Percentiles rank a stretch among this genome's conserved stretches.
Conservation (phyloP, 2,113 vertebrate species). For the Chamaea fasciata region DNA sequence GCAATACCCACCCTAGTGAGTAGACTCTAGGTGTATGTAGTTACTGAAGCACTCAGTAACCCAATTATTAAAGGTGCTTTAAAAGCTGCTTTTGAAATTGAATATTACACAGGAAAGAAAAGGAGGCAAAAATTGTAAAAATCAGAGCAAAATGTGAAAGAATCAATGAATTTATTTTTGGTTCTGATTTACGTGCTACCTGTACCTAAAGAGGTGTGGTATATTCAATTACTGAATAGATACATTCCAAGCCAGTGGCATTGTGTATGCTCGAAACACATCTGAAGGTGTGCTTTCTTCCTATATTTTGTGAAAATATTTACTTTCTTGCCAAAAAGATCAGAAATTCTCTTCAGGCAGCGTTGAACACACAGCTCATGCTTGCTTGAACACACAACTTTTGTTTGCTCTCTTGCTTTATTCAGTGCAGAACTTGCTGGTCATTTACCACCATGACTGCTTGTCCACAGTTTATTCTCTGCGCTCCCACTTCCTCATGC, state of each 20-base stretch:
- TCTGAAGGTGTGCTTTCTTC: not conserved
- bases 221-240: not conserved
- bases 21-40: not conserved
- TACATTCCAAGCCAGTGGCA: not conserved
- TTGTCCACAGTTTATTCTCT: rapidly evolving
- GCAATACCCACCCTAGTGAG: not conserved
- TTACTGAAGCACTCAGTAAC: not conserved
- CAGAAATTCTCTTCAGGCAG: not conserved
- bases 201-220: not conserved
- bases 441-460: not conserved
- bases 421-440: not conserved
- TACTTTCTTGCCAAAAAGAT: not conserved
- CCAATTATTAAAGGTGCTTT: not conserved
- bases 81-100: not conserved
- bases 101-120: not conserved
- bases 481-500: rapidly evolving
- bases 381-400: not conserved
- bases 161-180: not conserved
- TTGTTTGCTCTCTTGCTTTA: not conserved
- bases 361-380: not conserved
- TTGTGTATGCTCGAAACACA: not conserved
- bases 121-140: not conserved
- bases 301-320: not conserved
- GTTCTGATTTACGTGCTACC: not conserved
- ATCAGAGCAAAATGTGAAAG: not conserved